Evolutionary conservation across 2,797 vertebrate genomes (phyloP).

Genomic region (Ptychobarbus kaznakovi): DNA sequence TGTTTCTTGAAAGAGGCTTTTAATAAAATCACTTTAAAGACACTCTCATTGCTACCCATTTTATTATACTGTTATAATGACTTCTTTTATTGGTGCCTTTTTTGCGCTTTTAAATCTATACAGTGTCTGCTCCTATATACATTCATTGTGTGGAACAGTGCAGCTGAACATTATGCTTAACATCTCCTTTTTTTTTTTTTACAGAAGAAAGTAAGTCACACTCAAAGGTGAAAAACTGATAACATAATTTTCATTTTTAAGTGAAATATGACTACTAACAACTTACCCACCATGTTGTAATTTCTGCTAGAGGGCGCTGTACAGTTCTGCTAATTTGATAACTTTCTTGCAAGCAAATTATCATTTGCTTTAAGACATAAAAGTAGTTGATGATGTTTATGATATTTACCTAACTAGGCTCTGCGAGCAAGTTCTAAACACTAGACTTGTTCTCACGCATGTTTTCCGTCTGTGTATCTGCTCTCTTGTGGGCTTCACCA

Average conservation of each 20-base stretch:
- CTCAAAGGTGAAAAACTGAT: background rate
- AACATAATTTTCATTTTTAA: background rate
- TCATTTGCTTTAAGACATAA: background rate
- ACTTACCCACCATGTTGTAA: background rate
- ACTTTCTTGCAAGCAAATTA: background rate
- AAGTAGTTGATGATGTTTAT: background rate
- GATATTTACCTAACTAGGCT: no score
- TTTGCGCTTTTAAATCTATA: background rate
- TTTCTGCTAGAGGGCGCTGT: background rate
- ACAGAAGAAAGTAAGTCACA: background rate
- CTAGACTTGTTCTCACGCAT: background rate
- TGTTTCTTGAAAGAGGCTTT: conserved; percentile 78
- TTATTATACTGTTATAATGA: background rate
- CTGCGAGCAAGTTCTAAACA: no score
- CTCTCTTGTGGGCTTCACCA: conserved; percentile 80
- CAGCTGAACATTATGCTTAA: background rate
- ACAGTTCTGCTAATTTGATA: background rate
- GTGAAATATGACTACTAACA: background rate
- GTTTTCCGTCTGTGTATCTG: conserved; percentile 72
- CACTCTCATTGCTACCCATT: background rate
- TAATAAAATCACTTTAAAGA: conserved; percentile 76
- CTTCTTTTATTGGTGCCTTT: background rate
- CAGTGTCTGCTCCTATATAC: background rate
- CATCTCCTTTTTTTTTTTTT: background rate
- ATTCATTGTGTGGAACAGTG: background rate